Base-by-base conservation (phyloP, 2,113 vertebrate species). In the Megaptera novaeangliae region DNA sequence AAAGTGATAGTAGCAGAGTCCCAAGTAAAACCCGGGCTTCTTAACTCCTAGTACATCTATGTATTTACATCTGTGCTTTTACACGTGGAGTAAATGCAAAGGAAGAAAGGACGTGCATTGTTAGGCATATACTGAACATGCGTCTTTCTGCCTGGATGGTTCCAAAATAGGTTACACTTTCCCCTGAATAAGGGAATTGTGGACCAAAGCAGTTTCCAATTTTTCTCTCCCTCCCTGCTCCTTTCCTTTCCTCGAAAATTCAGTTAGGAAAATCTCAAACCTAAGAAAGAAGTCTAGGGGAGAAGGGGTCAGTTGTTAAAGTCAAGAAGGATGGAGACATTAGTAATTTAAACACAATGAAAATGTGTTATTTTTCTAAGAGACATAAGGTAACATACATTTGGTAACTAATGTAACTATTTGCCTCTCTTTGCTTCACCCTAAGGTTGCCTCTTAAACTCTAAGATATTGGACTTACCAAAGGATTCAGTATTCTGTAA, bases 311-410 rank as follows among this genome's bases (percentile, higher is more conserved):
- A 94, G 34, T 75, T 46, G n/a, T 52, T 91, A 49, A 93, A 74
- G 36, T 59, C 82, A 63, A 88, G 39, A 95, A 88, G 27, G 1
- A 63, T 92, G 39, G 13, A 78, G 36, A 27, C 17, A 44, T 72
- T 93, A 41, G 23, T 96, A 68, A 52, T 52, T 81, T 34, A 91
- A 96, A 75, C 63, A 89, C n/a, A 91, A 81, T 68, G 25, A 82
- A 96, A 92, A 86, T 72, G 8, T 55, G 21, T 36, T 20, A n/a
- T 83, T 88, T 69, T 80, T 44, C 21, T n/a, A 64, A 27, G n/a
- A 82, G 46, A 69, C 4, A 23, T n/a, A 88, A 85, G 15, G 23
- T 77, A 90, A 71, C 23, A 77, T 41, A 34, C 6, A 84, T 55
- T 72, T 75, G 29, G 39, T 68, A 85, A 82, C 25, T 1, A 71